These are phyloP conservation scores for Cheilosia grossa DNA, from an alignment of 2,888 invertebrate species.

Conservation along the genomic window DNA sequence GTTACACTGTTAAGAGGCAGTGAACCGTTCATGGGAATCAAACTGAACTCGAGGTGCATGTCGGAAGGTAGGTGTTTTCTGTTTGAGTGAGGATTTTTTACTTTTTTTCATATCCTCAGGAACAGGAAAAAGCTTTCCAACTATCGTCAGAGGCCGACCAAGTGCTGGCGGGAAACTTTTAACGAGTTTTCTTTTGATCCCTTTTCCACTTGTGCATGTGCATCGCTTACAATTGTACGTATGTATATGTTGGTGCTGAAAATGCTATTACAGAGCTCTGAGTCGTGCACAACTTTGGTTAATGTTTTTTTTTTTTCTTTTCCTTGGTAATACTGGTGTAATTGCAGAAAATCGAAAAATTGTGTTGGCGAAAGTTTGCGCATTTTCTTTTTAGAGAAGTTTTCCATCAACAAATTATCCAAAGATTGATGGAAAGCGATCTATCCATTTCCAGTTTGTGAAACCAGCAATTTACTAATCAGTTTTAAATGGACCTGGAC, in stretches of 20 bases:
- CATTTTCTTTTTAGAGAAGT: neutral
- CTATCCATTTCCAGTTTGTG: no score
- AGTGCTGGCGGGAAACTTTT: constrained; percentile 70
- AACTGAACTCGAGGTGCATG: constrained; percentile 61
- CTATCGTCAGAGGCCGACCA: constrained; percentile 51
- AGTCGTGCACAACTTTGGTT: constrained; percentile 33
- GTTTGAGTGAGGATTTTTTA: neutral
- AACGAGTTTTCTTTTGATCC: constrained; percentile 76
- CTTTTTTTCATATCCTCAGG: neutral
- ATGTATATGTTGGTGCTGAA: constrained; percentile 16
- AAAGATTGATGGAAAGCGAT: no score
- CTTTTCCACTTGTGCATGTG: constrained; percentile 40
- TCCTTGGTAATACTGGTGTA: constrained; percentile 37
- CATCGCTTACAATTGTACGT: neutral
- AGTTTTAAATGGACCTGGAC: no score
- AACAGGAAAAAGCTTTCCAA: constrained; percentile 69
- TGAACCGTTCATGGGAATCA: constrained; percentile 60
- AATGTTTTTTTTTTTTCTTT: neutral
- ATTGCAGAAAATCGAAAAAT: constrained; percentile 66
- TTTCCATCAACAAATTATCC: constrained; percentile 1
- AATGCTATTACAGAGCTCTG: constrained; percentile 58
- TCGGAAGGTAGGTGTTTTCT: constrained; percentile 4
- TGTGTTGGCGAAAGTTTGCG: constrained; percentile 41
- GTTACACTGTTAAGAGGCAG: constrained; percentile 59
- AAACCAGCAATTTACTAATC: no score